These are phyloP conservation scores for Harpagus bidentatus DNA, from an alignment of 2,113 vertebrate genomes.

Conservation along the genomic window DNA sequence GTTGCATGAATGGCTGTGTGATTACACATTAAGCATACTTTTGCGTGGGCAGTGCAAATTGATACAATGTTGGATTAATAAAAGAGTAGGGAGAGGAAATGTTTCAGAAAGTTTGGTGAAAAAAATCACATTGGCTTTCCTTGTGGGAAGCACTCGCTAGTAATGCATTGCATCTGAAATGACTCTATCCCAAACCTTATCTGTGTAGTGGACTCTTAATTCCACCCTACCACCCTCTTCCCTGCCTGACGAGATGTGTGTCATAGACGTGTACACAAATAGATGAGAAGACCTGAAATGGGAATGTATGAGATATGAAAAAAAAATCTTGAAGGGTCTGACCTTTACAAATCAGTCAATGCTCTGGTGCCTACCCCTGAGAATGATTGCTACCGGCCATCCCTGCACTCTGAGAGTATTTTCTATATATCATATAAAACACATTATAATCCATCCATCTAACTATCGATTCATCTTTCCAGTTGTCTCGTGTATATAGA, in stretches of 20 bases:
- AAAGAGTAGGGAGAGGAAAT: not conserved
- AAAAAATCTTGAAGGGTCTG: constrained; percentile 23
- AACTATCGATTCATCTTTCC: constrained; percentile 33
- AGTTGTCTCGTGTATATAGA: not conserved
- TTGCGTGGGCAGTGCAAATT: not conserved
- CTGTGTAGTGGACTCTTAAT: not conserved
- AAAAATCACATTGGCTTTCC: not conserved
- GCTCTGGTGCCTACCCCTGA: not conserved
- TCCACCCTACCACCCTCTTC: not conserved
- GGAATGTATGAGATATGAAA: not conserved
- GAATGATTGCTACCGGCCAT: constrained; percentile 26
- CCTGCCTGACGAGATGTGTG: not conserved
- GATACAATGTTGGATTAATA: not conserved
- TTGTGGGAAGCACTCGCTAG: not conserved
- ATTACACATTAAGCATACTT: not conserved
- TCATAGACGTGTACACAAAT: not conserved
- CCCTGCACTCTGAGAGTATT: not conserved
- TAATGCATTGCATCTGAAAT: not conserved
- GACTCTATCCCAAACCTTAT: not conserved
- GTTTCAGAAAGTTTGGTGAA: not conserved
- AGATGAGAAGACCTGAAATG: not conserved
- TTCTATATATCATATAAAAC: constrained; percentile 50
- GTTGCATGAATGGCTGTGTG: not conserved
- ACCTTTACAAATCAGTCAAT: constrained; percentile 61
- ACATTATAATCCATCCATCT: constrained; percentile 33